Evolutionary conservation across 2,888 invertebrate genomes (phyloP).

Genomic region (Pristionchus japonicus): DNA sequence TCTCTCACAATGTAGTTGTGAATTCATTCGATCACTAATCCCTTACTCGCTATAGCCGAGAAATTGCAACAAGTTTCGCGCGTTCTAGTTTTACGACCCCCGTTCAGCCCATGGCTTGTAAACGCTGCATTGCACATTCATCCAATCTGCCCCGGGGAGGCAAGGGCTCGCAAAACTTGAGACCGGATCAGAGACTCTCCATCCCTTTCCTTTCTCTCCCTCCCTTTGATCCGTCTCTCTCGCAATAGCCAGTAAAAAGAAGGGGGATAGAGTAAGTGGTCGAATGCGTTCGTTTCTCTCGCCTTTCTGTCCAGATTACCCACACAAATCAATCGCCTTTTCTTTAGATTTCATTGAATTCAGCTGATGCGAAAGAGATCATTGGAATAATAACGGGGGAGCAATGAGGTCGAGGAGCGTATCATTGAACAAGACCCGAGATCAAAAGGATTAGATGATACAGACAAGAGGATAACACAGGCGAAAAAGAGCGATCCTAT

Average conservation of each 20-base stretch:
- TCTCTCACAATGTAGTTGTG: no score
- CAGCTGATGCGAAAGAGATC: not conserved
- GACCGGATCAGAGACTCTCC: conserved; percentile 30
- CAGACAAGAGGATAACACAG: not conserved
- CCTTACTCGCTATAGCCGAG: not conserved
- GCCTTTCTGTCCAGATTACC: not conserved
- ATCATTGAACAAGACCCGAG: not conserved
- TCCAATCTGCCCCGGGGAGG: conserved; percentile 27
- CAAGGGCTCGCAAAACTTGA: not conserved
- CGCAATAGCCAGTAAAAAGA: conserved; percentile 31
- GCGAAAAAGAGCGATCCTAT: not conserved
- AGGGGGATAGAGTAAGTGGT: conserved; percentile 19
- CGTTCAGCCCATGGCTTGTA: conserved; percentile 5
- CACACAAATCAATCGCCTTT: not conserved
- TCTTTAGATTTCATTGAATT: not conserved
- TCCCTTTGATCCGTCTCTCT: not conserved
- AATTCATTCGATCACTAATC: no score
- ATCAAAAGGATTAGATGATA: not conserved
- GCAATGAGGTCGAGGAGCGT: not conserved
- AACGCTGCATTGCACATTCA: not conserved
- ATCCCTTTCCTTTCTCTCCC: not conserved
- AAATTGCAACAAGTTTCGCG: not conserved
- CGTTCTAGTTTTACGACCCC: not conserved
- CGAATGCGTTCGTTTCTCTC: conserved; percentile 11
- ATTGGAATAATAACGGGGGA: not conserved